phyloP scores from a whole-genome alignment of 2,113 vertebrate genomes.

The Rattus norvegicus region GRCr8 NC_086019.1:5626001-5626500 shows the following conservation, averaged over 20 bases:
- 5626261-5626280: constrained; percentile 54
- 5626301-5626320: constrained; percentile 73
- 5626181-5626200: not conserved
- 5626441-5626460: not conserved
- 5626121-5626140: not conserved
- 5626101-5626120: not conserved
- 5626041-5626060: not conserved
- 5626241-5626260: constrained; percentile 32
- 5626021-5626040: not conserved
- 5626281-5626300: constrained; percentile 64
- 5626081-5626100: accelerated
- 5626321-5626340: constrained; percentile 60
- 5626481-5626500: not conserved
- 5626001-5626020: constrained; percentile 6
- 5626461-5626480: not conserved
- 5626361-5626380: constrained; percentile 70
- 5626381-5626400: constrained; percentile 73
- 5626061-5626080: not conserved
- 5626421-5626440: not conserved
- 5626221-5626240: not conserved
- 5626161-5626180: not conserved
- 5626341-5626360: constrained; percentile 71
- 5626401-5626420: constrained; percentile 5
- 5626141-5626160: not conserved
- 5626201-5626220: constrained; percentile 47